Conservation (phyloP, 2,888 invertebrate species). For the Chalcis sispes region DNA sequence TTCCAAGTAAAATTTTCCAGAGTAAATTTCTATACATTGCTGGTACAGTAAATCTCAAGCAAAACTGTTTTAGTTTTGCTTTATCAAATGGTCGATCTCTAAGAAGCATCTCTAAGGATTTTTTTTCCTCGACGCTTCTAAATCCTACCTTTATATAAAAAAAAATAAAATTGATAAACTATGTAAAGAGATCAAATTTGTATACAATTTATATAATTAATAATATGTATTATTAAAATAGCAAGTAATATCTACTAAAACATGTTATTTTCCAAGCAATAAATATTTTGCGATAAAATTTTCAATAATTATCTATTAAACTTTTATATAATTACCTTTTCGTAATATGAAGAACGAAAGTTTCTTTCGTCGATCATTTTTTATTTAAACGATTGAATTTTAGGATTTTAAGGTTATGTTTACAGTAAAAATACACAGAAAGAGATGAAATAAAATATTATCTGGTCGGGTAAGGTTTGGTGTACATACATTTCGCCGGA, state of each 20-base stretch:
- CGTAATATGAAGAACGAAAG: constrained; percentile 89
- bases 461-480: no score
- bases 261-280: neutral
- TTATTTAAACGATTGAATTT: neutral
- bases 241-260: neutral
- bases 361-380: constrained; percentile 83
- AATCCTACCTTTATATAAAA: constrained; percentile 82
- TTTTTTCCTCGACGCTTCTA: constrained; percentile 92
- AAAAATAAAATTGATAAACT: neutral
- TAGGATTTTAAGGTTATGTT: constrained; percentile 38
- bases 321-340: constrained; percentile 78
- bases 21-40: constrained; percentile 86
- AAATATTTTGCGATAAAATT: neutral
- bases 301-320: neutral
- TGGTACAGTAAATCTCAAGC: constrained; percentile 90
- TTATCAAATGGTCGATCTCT: constrained; percentile 90
- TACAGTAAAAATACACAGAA: neutral
- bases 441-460: no score
- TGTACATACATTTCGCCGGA: no score
- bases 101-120: constrained; percentile 90
- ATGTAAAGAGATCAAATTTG: neutral
- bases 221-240: neutral
- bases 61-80: constrained; percentile 89
- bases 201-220: neutral
- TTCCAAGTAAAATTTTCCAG: constrained; percentile 91